phyloP scores from a whole-genome alignment of 2,888 invertebrate genomes.

The Andrena dorsata region DNA sequence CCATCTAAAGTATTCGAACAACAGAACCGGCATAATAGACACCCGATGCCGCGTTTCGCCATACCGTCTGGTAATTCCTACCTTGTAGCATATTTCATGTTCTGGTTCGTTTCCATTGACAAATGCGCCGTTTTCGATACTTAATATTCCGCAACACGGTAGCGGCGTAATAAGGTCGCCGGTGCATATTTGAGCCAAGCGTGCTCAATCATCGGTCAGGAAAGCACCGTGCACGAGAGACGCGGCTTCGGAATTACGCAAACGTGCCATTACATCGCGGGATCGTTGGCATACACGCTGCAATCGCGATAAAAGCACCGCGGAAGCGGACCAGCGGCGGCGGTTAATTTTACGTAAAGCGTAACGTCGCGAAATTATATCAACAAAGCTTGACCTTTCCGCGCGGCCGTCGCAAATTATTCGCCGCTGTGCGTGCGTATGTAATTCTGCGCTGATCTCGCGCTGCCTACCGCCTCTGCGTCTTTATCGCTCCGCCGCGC shows the following conservation, averaged over 20 bases:
- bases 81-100: constrained; percentile 21
- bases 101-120: constrained; percentile 37
- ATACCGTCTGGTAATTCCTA: constrained; percentile 11
- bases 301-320: constrained; percentile 51
- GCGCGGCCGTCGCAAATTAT: constrained; percentile 29
- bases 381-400: constrained; percentile 50
- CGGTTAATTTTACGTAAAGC: constrained; percentile 40
- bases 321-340: background rate
- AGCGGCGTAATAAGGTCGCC: constrained; percentile 45
- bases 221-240: constrained; percentile 44
- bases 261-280: constrained; percentile 66
- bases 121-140: constrained; percentile 43
- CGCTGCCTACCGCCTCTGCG: background rate
- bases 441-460: constrained; percentile 11
- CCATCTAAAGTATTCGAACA: background rate
- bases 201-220: constrained; percentile 59
- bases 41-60: constrained; percentile 22
- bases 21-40: background rate
- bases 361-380: constrained; percentile 65
- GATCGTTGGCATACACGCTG: constrained; percentile 52
- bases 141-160: constrained; percentile 54
- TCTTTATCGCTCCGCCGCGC: background rate
- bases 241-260: constrained; percentile 51
- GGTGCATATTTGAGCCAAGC: constrained; percentile 42
- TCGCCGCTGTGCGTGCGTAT: constrained; percentile 27